Percentiles rank a stretch among this genome's conserved stretches.
These are phyloP conservation scores for Eospalax fontanierii DNA, from an alignment of 2,797 vertebrate species.

Conservation along the genomic window DNA sequence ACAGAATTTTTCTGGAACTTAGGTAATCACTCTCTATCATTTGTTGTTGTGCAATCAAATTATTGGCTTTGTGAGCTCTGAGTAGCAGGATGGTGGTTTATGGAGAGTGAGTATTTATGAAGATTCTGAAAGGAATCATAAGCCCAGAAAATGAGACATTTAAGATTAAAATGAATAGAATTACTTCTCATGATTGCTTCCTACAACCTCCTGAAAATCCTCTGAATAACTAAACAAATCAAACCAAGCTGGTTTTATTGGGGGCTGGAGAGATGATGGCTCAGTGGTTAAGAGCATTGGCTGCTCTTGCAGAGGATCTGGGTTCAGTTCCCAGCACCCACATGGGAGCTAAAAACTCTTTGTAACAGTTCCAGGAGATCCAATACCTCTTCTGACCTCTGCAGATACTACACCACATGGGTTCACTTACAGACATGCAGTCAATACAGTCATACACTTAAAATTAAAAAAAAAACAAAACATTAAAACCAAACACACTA, in stretches of 20 bases:
- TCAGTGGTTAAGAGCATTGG: too few species aligned
- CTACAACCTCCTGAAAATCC: slow-evolving; percentile 29
- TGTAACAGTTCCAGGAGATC: too few species aligned
- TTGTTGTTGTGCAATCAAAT: slow-evolving; percentile 1
- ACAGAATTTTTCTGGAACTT: neutral
- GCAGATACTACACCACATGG: too few species aligned
- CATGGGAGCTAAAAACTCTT: too few species aligned
- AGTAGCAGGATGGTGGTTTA: neutral
- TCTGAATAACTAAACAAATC: neutral
- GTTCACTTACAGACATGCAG: too few species aligned
- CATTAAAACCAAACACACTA: slow-evolving; percentile 5
- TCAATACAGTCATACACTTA: too few species aligned
- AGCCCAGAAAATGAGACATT: slow-evolving; percentile 10
- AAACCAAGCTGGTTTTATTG: neutral
- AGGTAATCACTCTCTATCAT: neutral
- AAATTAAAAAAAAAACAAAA: too few species aligned
- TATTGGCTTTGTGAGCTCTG: slow-evolving; percentile 1
- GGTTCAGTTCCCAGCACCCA: too few species aligned
- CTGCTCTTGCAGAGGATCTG: too few species aligned
- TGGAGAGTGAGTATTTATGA: neutral
- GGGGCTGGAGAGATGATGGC: too few species aligned
- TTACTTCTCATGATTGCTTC: slow-evolving; percentile 43
- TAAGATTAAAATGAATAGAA: slow-evolving; percentile 32
- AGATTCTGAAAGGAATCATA: neutral
- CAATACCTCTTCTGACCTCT: too few species aligned